Conservation (phyloP, 92 coral and sea anemone genomes). For the Metridium senile region DNA sequence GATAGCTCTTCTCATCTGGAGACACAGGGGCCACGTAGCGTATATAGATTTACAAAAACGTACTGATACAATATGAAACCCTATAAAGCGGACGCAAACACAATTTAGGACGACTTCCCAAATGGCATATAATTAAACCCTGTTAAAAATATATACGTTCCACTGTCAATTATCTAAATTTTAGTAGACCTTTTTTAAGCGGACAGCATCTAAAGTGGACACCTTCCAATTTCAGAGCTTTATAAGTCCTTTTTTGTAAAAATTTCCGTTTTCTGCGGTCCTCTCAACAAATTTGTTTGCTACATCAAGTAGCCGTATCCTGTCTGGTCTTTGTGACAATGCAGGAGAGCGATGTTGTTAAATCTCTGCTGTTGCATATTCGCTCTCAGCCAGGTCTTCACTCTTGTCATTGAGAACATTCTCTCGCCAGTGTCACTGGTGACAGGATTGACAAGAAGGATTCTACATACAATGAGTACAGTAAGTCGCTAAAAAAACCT, state of each 20-base stretch:
- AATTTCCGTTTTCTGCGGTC: constrained; percentile 46
- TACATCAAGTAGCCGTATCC: constrained; percentile 40
- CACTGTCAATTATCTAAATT: too few relatives aligned
- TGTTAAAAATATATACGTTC: too few relatives aligned
- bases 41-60: too few relatives aligned
- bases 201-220: too few relatives aligned
- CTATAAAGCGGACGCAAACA: too few relatives aligned
- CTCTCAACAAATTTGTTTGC: constrained; percentile 47
- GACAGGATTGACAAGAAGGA: constrained; percentile 69
- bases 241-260: constrained; percentile 31
- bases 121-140: too few relatives aligned
- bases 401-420: constrained; percentile 68
- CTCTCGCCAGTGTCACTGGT: constrained; percentile 69
- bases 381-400: constrained; percentile 67
- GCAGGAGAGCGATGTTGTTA: constrained; percentile 50
- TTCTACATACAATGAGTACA: constrained; percentile 38
- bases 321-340: constrained; percentile 59
- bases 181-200: too few relatives aligned
- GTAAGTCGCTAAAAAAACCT: too few relatives aligned
- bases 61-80: too few relatives aligned
- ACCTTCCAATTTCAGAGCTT: too few relatives aligned
- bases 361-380: constrained; percentile 67
- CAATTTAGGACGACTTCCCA: too few relatives aligned
- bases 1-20: background rate
- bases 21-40: too few relatives aligned